Conservation (phyloP, 2,113 vertebrate genomes). For the Eolophus roseicapilla region DNA sequence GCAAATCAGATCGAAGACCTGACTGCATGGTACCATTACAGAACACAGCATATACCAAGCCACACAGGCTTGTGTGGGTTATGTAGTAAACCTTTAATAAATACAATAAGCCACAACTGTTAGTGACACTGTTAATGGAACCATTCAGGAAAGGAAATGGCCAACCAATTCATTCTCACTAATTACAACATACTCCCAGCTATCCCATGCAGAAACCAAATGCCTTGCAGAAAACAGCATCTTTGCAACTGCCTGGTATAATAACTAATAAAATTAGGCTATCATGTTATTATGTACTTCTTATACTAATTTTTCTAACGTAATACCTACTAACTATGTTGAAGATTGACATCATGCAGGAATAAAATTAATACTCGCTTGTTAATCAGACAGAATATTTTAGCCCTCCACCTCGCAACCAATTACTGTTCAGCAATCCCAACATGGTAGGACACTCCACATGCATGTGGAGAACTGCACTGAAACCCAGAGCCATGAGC, state of each 20-base stretch:
- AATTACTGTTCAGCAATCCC: not conserved
- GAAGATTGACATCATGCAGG: not conserved
- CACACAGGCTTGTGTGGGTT: not conserved
- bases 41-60: not conserved
- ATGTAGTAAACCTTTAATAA: not conserved
- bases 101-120: not conserved
- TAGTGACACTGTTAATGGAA: conserved; percentile 17
- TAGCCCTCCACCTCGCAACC: not conserved
- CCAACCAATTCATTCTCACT: conserved; percentile 23
- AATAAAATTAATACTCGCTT: not conserved
- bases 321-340: not conserved
- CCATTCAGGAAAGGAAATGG: not conserved
- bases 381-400: not conserved
- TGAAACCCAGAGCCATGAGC: not conserved
- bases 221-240: not conserved
- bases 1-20: not conserved
- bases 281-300: not conserved
- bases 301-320: not conserved
- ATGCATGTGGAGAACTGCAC: not conserved
- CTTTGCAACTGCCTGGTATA: not conserved
- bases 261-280: not conserved
- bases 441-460: not conserved
- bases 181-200: conserved; percentile 11
- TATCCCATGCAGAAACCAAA: not conserved
- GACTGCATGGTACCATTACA: not conserved